Evolutionary conservation across 2,888 invertebrate species (phyloP), one percentile per base, ranked within the genome.

Genomic region (Lasioglossum calceatum): DNA sequence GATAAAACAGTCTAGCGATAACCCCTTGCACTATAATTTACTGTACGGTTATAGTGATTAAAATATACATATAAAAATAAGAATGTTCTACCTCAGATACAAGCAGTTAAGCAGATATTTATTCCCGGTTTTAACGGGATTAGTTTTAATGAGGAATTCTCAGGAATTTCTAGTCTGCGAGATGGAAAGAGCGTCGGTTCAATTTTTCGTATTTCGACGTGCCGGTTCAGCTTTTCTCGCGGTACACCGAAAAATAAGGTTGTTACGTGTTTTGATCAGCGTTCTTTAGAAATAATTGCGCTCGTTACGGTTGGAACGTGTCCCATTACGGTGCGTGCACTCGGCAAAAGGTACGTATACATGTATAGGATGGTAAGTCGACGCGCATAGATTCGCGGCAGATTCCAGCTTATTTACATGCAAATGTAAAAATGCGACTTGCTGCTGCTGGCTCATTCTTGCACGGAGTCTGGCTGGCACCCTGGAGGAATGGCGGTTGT

Each of bases 391-490:
- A 84, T 86, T 74, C 67, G 58, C 89, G 81, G 84, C 39, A 23
- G 86, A 86, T 76, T 81, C 77, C 67, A 86, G 77, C 91, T 92
- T 92, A 93, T 93, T 93, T 92, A 91, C 91, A 92, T 92, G 93
- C 92, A 93, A 93, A 93, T 93, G 92, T 85, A 91, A 93, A 93
- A 92, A 91, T 87, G 87, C 88, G 85, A 88, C 82, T 12, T 73
- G 50, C 79, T 7, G 36, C 61, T 61, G 79, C 82, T 78, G 76
- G 84, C 86, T 79, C 64, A 64, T 88, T 82, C 82, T 85, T 83
- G 74, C 80, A 39, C 77, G 74, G 77, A 84, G 82, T 81, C 58
- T 32, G 64, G 39, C 42, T 32, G 64, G 39, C 61, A 75, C 16
- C 70, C 61, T 23, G 47, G 70, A 39, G 32, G 74, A 47, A 50